Base-by-base conservation (phyloP, 2,797 vertebrate genomes). In the Merluccius polli region DNA sequence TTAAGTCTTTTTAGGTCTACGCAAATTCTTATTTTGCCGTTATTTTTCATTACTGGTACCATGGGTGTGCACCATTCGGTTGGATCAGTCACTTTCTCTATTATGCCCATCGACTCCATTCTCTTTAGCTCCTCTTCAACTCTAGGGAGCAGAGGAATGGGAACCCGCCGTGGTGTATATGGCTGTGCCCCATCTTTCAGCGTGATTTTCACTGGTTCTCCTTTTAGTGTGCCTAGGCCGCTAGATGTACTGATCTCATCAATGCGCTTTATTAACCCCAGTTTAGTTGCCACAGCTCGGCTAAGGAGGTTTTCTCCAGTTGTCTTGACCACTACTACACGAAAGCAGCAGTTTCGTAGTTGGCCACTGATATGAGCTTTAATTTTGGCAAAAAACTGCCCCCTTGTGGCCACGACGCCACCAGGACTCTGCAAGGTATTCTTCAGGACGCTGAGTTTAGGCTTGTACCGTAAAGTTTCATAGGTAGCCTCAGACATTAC, bases 21-120 rank as follows among this genome's bases (percentile, higher is more conserved):
- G 18, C 41, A 72, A 15, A 48, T 73, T 73, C 38, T 21, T 29
- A 70, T 69, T 69, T 75, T 75, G 8, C 65, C 74, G 41, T 38
- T 38, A 7, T 44, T 69, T 69, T 70, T 75, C 9, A 69, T 38
- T 9, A 75, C 74, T 5, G 35, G n/a, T 1, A 75, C 63, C 74
- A 70, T 44, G 13, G 74, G 65, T 4, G 59, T 59, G 32, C 63
- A 70, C 74, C 74, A 75, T 68, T 41, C 38, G 1, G 38, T 41
- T 1, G 38, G 6, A 9, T 41, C 38, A 41, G 38, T 12, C 11
- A 41, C 36, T 75, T 67, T 67, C n/a, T 38, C n/a, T 1, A 69
- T 38, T 24, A 65, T 35, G 15, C 29, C 73, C 30, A 30, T 73
- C 32, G 27, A 59, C 73, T 74, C 30, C 73, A 74, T 65, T 63